Percentiles rank a stretch among this genome's conserved stretches.
Conservation (phyloP, 1,140 invertebrate species). For the Meteorus sp. region DNA sequence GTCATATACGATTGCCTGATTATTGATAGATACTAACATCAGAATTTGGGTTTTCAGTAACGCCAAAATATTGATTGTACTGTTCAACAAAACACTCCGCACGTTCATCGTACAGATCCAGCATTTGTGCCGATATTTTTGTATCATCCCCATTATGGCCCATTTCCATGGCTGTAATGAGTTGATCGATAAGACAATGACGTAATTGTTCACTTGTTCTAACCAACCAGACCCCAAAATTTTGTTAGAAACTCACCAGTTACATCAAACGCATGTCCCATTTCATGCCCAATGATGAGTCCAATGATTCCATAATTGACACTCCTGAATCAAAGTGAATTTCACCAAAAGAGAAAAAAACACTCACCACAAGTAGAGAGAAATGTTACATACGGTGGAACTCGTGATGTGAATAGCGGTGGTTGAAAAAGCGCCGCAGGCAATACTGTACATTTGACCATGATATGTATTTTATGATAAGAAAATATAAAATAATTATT, state of each 20-base stretch:
- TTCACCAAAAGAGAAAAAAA: neutral
- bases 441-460: constrained; percentile 50
- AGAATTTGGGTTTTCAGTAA: neutral
- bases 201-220: too few relatives aligned
- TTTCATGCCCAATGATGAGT: constrained; percentile 65
- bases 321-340: constrained; percentile 15
- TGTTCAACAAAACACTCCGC: constrained; percentile 22
- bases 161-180: constrained; percentile 14
- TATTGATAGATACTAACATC: too few relatives aligned
- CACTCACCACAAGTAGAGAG: neutral
- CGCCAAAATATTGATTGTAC: constrained; percentile 14
- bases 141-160: constrained; percentile 16
- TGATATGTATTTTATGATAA: constrained; percentile 65
- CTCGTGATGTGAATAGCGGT: constrained; percentile 59
- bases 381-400: constrained; percentile 40
- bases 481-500: constrained; percentile 19
- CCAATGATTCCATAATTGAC: constrained; percentile 55
- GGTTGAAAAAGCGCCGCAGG: constrained; percentile 71
- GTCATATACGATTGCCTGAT: too few relatives aligned
- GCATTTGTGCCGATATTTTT: constrained; percentile 2
- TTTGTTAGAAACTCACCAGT: constrained; percentile 38
- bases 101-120: constrained; percentile 12
- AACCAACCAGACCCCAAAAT: too few relatives aligned
- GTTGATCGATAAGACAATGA: constrained; percentile 51
- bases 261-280: constrained; percentile 65